Base-by-base conservation (phyloP, 2,888 invertebrate genomes). In the Drosophila borealis region DNA sequence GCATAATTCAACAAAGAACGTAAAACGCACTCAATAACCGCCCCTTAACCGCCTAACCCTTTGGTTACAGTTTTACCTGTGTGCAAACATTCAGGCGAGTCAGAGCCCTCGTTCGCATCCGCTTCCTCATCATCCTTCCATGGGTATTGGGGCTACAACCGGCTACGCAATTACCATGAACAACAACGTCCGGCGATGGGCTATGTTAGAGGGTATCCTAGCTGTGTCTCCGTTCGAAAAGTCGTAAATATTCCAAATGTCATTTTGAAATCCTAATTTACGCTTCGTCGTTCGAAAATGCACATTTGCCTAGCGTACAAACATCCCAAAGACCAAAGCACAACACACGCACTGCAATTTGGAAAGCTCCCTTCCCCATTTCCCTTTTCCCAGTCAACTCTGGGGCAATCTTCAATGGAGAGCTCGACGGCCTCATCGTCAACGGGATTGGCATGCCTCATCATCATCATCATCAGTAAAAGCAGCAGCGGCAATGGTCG, bases 191-290 rank as follows among this genome's bases (percentile, higher is more conserved):
- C 60, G 67, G 37, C 33, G 48, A 46, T 34, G 63, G 34, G 39
- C 51, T 54, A 17, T 33, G 50, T 46, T 44, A 37, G 41, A 25
- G 69, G 34, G 39, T 34, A 65, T 64, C 63, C 63, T 63, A 8
- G 39, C 39, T 54, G 65, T 59, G 61, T 67, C 81, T 74, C 21
- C 72, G 69, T 79, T 56, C 62, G 88, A 73, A 85, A 87, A 90
- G 90, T 91, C 92, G 91, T 91, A 91, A 91, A 91, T 91, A 91
- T 91, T 91, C 91, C 87, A 92, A 91, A 92, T 91, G 91, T 92
- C 91, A 91, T 92, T 90, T 91, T 91, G 92, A 92, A 91, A 92
- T 91, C 92, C 91, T 91, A 91, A 92, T 91, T 92, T 91, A 91
- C 91, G 91, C 92, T 92, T 89, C 91, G 89, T 76, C 88, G 90